Evolutionary conservation across 1,140 invertebrate genomes (phyloP), one percentile per base, ranked within the genome.

Genomic region (Drosophila repletoides): DNA sequence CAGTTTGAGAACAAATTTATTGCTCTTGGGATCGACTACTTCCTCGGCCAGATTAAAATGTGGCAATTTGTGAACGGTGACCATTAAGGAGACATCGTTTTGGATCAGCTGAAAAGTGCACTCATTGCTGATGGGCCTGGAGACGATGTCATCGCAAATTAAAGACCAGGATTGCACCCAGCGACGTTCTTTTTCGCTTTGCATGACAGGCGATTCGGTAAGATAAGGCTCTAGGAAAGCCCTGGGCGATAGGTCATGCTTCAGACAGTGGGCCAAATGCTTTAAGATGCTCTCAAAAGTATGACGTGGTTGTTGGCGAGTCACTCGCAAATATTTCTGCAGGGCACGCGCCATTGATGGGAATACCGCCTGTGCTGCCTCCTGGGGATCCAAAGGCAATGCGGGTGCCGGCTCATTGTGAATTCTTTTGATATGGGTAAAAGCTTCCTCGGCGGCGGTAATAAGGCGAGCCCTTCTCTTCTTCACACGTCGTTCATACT

Each of bases 291-390:
- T 95, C 81, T 99, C 98, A 61, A 98, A 97, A 0, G 97, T 96
- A 90, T 99, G 98, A 46, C 97, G 92, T 0, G 98, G 97, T 88
- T 99, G 98, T 88, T 99, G 98, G 1, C 98, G 91, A 0, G 98
- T 99, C 1, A 99, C 95, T 15, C 98, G 93, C 33, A 99, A 91
- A 91, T 98, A 99, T 91, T 99, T 99, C 91, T 99, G 98, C 46
- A 99, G 91, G 1, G 98, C 96, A 46, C 97, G 93, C 0, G 98
- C 97, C 92, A 99, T 95, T 0, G 97, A 98, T 3, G 98, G 98
- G 89, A 99, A 99, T 12, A 99, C 97, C 0, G 98, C 97, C 87
- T 98, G 97, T 0, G 98, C 98, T 9, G 98, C 98, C 92, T 99
- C 98, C 73, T 96, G 93, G 0, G 98, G 95, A 88, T 98, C 97